Percentiles rank a stretch among this genome's conserved stretches.
Evolutionary conservation across 2,888 invertebrate species (phyloP).

Genomic region (Tachina grossa): DNA sequence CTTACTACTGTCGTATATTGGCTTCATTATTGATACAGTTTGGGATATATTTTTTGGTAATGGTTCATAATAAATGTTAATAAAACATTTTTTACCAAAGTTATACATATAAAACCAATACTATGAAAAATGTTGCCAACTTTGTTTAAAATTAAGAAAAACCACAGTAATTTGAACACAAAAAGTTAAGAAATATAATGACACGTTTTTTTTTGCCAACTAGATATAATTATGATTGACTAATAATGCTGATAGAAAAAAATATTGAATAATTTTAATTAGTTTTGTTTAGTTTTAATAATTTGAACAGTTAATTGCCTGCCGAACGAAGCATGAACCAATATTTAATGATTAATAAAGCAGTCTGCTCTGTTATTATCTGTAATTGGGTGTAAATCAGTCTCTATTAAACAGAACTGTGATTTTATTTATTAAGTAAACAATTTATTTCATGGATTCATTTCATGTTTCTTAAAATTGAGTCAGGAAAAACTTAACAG

Average conservation of each 20-base stretch:
- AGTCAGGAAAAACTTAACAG: background rate
- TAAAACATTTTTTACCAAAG: background rate
- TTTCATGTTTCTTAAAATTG: constrained; percentile 15
- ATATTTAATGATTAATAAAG: constrained; percentile 57
- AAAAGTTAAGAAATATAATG: constrained; percentile 21
- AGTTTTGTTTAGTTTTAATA: background rate
- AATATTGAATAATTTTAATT: background rate
- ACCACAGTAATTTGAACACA: constrained; percentile 7
- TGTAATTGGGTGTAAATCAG: constrained; percentile 55
- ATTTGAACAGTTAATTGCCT: background rate
- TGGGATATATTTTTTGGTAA: constrained; percentile 6
- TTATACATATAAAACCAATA: background rate
- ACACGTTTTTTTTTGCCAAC: constrained; percentile 9
- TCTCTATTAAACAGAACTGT: background rate
- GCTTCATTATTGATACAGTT: constrained; percentile 12
- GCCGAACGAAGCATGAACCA: constrained; percentile 12
- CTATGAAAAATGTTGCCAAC: constrained; percentile 16
- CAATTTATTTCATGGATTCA: constrained; percentile 9
- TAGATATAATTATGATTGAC: constrained; percentile 33
- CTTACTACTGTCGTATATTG: constrained; percentile 15
- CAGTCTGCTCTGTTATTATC: constrained; percentile 55
- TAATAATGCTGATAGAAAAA: background rate
- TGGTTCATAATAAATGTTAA: constrained; percentile 25
- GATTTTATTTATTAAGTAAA: background rate
- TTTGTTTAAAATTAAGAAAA: constrained; percentile 14